Evolutionary conservation across 2,797 vertebrate species (phyloP).

Genomic region (Poliocrania exsul): DNA sequence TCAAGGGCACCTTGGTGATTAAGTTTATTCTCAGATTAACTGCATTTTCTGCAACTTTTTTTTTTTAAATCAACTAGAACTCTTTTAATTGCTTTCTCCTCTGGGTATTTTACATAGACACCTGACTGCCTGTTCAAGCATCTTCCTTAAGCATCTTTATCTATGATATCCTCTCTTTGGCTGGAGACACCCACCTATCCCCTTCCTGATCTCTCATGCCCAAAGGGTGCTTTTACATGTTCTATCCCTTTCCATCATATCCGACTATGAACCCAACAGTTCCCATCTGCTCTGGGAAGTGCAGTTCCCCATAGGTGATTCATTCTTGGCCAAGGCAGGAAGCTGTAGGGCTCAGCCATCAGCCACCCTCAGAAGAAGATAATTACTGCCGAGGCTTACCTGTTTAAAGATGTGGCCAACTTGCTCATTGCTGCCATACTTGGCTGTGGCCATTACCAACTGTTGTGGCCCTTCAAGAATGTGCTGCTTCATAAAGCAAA

Average conservation of each 20-base stretch:
- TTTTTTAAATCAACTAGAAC: background rate
- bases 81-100: slow-evolving; percentile 41
- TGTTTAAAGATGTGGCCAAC: background rate
- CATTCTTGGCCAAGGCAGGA: background rate
- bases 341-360: background rate
- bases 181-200: background rate
- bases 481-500: background rate
- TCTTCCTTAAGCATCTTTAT: background rate
- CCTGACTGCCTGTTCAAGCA: background rate
- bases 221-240: background rate
- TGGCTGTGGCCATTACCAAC: background rate
- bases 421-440: background rate
- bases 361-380: background rate
- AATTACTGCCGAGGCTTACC: background rate
- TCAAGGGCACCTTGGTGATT: slow-evolving; percentile 33
- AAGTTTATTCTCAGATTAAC: slow-evolving; percentile 5
- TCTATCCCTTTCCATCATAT: background rate
- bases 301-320: background rate
- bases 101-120: slow-evolving; percentile 18
- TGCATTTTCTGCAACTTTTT: background rate
- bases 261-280: background rate
- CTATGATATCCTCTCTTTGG: background rate
- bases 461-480: background rate
- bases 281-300: slow-evolving; percentile 32
- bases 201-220: rapidly evolving